Evolutionary conservation across 2,113 vertebrate species (phyloP), one percentile per base, ranked within the genome.

Genomic region (Pteruthius melanotis): DNA sequence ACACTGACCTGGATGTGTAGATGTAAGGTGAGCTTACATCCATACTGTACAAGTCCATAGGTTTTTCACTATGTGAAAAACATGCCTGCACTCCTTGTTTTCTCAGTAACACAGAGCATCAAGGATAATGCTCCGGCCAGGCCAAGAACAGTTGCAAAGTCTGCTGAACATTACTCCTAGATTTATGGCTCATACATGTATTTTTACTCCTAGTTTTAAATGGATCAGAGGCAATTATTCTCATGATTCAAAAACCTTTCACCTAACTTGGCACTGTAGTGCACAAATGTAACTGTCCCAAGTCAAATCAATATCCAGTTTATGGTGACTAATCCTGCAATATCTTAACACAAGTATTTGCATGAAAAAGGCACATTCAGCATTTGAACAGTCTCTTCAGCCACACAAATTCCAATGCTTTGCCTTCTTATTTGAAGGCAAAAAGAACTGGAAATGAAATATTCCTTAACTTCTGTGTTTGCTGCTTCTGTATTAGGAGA

Each of bases 21-120:
- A 23, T 14, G 10, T 8, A 39, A 83, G 56, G 47, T 13, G 44
- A 92, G 33, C 39, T 74, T 3, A n/a, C 42, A 60, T 19, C 66
- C 13, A 3, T 3, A 11, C 13, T 39, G 19, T 31, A 35, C 10
- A 42, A 40, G 45, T 13, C 44, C 0, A 1, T 2, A 24, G 52
- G 30, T 31, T 61, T 65, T 77, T 20, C 42, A 45, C 9, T n/a
- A n/a, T n/a, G n/a, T n/a, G n/a, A n/a, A n/a, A n/a, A n/a, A n/a
- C 0, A 0, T 42, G 64, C 27, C 77, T 78, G 56, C 47, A 61
- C 64, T 26, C 57, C 44, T 35, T 52, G 2, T 33, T 49, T 64
- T 44, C 31, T 42, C 47, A 75, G 52, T 13, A 59, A 39, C 52
- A 53, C 13, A 37, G 28, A 56, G 56, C 60, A 66, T 16, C 31